Percentiles rank a stretch among this genome's conserved stretches.
These are phyloP conservation scores for Perdita meconis DNA, from an alignment of 2,888 invertebrate genomes.

Conservation along the genomic window DNA sequence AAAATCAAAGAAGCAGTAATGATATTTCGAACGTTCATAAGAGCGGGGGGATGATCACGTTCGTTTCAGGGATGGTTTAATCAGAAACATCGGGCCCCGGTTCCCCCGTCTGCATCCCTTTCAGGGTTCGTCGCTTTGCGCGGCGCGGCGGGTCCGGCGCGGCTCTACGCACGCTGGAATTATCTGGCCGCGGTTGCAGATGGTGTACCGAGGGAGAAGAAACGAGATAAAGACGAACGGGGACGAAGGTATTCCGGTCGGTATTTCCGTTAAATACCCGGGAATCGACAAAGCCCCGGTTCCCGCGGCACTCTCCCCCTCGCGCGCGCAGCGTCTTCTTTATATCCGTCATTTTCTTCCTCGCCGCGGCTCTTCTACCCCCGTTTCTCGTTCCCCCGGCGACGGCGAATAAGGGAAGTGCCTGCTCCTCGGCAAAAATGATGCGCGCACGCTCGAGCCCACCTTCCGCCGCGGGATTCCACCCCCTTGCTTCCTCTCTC, in stretches of 20 bases:
- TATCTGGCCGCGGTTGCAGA: conserved; percentile 27
- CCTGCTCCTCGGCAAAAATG: conserved; percentile 72
- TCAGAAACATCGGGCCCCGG: not conserved
- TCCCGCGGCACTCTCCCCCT: conserved; percentile 68
- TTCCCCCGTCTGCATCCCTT: conserved; percentile 14
- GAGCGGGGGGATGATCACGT: not conserved
- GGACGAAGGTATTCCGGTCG: conserved; percentile 73
- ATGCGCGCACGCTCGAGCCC: conserved; percentile 75
- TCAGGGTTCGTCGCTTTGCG: conserved; percentile 28
- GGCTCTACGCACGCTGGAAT: conserved; percentile 41
- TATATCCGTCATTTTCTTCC: conserved; percentile 72
- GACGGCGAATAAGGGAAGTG: conserved; percentile 74
- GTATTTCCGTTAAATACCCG: conserved; percentile 80
- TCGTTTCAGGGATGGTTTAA: not conserved
- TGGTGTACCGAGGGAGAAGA: conserved; percentile 47
- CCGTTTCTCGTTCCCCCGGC: conserved; percentile 69
- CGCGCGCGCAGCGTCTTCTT: conserved; percentile 68
- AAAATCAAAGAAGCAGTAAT: conserved; percentile 4
- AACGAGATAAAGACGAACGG: conserved; percentile 63
- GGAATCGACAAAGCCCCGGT: conserved; percentile 77
- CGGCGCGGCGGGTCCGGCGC: conserved; percentile 35
- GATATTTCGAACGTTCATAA: not conserved
- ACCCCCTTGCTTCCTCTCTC: conserved; percentile 50
- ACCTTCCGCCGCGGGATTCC: conserved; percentile 49
- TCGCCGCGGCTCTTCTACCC: conserved; percentile 68